Percentiles rank a stretch among this genome's conserved stretches.
These are phyloP conservation scores for Hipposideros larvatus DNA, from an alignment of 2,797 vertebrate genomes.

Conservation along the genomic window DNA sequence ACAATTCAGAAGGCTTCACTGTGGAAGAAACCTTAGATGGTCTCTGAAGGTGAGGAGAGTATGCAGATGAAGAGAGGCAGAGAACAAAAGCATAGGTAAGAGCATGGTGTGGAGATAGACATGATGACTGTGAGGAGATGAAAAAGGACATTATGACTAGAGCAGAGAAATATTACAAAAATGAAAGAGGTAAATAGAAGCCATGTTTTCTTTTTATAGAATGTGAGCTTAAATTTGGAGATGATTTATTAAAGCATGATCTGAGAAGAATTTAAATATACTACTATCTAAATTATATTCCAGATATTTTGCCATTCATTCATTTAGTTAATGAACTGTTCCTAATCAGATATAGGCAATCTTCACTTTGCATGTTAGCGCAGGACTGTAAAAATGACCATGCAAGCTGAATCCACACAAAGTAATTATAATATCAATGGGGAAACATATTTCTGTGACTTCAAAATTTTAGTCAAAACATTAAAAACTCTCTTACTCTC, in stretches of 20 bases:
- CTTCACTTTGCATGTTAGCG: neutral
- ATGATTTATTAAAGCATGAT: neutral
- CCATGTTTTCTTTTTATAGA: neutral
- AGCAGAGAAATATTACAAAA: neutral
- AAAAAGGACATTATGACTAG: too few species aligned
- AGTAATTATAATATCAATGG: neutral
- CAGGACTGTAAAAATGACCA: neutral
- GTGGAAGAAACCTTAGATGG: neutral
- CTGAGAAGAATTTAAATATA: neutral
- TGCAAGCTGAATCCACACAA: neutral
- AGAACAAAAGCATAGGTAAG: neutral
- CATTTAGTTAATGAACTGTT: neutral
- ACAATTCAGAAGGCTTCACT: neutral
- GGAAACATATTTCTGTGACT: neutral
- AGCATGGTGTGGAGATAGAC: neutral
- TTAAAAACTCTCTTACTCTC: neutral
- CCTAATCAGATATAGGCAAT: neutral
- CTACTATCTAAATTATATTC: neutral
- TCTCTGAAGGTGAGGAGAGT: neutral
- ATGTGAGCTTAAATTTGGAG: neutral
- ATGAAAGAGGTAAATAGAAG: neutral
- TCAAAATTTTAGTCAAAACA: neutral
- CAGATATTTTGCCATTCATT: neutral
- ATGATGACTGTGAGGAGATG: neutral
- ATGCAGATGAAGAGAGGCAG: neutral